phyloP scores from a whole-genome alignment of 2,113 vertebrate species.

The Platanista minor region DNA sequence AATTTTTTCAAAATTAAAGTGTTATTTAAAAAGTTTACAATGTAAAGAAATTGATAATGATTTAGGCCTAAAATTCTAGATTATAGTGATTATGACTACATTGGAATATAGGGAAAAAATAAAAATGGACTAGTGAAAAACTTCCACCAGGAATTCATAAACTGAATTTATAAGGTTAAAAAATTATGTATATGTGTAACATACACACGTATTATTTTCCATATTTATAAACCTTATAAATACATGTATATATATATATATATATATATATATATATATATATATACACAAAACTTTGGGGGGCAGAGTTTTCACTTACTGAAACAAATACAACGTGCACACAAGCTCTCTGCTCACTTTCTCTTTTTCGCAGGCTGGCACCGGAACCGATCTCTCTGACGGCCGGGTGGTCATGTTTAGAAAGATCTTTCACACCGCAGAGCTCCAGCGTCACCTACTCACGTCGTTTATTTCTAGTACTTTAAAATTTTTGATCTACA shows the following conservation, averaged over 20 bases:
- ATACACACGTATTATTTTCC: not conserved
- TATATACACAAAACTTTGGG: not conserved
- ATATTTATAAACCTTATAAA: not conserved
- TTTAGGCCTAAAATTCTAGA: not conserved
- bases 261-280: not conserved
- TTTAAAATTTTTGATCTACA: not conserved
- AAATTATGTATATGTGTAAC: not conserved
- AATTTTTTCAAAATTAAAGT: not conserved
- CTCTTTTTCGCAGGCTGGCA: not conserved
- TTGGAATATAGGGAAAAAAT: not conserved
- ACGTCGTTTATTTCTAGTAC: not conserved
- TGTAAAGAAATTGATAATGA: not conserved
- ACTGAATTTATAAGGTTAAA: not conserved
- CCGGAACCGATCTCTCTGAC: not conserved
- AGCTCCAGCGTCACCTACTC: not conserved
- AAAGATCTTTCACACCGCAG: not conserved
- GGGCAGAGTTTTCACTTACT: not conserved
- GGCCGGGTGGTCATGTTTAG: not conserved
- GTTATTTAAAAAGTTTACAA: not conserved
- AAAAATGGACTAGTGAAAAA: not conserved
- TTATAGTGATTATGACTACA: not conserved
- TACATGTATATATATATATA: not conserved
- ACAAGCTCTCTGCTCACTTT: not conserved
- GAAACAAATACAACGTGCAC: not conserved
- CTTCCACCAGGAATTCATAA: not conserved